Conservation (phyloP, 2,888 invertebrate genomes). For the Synergus itoensis region DNA sequence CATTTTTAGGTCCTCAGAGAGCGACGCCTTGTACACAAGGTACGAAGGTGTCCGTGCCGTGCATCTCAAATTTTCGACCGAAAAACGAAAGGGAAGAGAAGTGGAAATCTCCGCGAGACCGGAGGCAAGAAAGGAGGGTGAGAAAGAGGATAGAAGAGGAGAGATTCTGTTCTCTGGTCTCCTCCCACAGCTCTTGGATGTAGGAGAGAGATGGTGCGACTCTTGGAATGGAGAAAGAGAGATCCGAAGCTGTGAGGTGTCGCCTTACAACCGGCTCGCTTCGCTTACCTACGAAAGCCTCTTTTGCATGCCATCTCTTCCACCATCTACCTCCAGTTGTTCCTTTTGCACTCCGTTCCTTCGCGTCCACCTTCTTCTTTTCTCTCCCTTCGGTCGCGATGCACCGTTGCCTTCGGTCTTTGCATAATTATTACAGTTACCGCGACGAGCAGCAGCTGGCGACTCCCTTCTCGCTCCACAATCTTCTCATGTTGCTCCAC, state of each 20-base stretch:
- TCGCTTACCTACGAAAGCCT: conserved; percentile 75
- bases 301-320: conserved; percentile 78
- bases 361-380: conserved; percentile 61
- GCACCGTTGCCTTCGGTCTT: conserved; percentile 71
- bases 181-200: conserved; percentile 46
- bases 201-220: conserved; percentile 51
- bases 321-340: conserved; percentile 73
- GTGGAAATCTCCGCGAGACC: conserved; percentile 37
- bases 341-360: conserved; percentile 70
- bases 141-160: conserved; percentile 49
- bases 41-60: conserved; percentile 57
- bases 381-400: conserved; percentile 59
- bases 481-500: conserved; percentile 15
- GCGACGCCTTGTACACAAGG: conserved; percentile 34
- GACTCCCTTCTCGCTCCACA: conserved; percentile 30
- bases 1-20: conserved; percentile 24
- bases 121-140: conserved; percentile 36
- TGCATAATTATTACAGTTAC: conserved; percentile 75
- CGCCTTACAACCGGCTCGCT: conserved; percentile 78
- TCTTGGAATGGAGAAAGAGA: conserved; percentile 62
- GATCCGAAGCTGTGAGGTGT: conserved; percentile 75
- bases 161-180: conserved; percentile 49
- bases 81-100: conserved; percentile 45
- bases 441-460: conserved; percentile 66
- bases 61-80: conserved; percentile 61